phyloP scores from a whole-genome alignment of 1,140 invertebrate genomes.

The Apocrypta bakeri region DNA sequence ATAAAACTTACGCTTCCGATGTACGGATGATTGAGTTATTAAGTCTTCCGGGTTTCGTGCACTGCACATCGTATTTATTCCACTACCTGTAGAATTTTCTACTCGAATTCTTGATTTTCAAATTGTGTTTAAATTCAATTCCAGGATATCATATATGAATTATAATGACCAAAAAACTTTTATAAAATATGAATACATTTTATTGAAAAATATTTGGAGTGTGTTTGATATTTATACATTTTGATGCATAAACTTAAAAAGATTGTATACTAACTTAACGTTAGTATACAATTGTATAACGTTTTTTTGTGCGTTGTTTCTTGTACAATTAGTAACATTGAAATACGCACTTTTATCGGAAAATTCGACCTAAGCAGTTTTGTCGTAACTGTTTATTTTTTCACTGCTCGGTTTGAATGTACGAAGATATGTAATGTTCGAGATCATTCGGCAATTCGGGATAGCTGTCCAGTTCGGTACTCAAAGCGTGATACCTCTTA shows the following conservation, averaged over 20 bases:
- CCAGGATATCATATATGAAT: neutral
- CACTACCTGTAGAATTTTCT: no score
- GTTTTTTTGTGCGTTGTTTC: no score
- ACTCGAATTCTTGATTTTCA: no score
- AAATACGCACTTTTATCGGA: no score
- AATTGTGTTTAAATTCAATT: no score
- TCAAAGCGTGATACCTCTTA: slow-evolving; percentile 84
- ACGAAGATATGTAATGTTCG: slow-evolving; percentile 67
- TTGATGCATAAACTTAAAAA: neutral
- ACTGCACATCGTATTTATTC: neutral
- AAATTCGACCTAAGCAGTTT: neutral
- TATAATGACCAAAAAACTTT: neutral
- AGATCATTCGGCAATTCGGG: slow-evolving; percentile 71
- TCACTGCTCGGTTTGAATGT: neutral
- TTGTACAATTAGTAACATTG: no score
- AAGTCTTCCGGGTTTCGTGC: neutral
- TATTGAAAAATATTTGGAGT: neutral
- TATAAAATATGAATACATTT: neutral
- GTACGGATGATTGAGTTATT: neutral
- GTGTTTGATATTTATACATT: neutral
- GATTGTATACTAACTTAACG: neutral
- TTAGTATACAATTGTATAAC: no score
- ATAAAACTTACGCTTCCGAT: neutral
- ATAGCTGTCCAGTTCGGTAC: slow-evolving; percentile 76
- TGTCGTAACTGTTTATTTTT: neutral